phyloP scores from a whole-genome alignment of 2,888 invertebrate species.

The Callinectes sapidus region DNA sequence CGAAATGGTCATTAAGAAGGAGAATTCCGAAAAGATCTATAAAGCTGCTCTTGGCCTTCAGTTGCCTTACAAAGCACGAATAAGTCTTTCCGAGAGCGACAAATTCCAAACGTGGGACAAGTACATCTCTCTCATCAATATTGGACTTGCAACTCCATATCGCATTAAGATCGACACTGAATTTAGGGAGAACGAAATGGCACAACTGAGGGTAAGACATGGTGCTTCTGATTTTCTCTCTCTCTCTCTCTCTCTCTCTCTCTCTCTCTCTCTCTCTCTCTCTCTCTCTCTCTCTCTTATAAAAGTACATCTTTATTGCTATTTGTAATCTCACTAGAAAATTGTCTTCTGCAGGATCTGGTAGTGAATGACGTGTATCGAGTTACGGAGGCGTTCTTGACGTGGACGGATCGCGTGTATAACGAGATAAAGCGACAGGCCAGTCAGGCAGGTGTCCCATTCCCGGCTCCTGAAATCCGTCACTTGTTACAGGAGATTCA shows the following conservation, averaged over 20 bases:
- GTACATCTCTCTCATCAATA: not conserved
- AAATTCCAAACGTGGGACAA: not conserved
- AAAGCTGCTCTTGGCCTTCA: constrained; percentile 33
- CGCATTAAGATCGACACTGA: not conserved
- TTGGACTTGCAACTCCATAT: not conserved
- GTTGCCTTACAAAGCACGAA: not conserved
- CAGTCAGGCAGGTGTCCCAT: not conserved
- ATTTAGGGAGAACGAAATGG: not conserved
- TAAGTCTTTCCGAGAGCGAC: constrained; percentile 6
- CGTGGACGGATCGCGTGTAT: not conserved
- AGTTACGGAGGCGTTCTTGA: not conserved
- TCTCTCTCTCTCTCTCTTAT: constrained; percentile 13
- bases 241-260: constrained; percentile 37
- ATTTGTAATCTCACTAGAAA: not conserved
- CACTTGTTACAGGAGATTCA: not conserved
- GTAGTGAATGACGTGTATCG: not conserved
- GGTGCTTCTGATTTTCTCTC: not conserved
- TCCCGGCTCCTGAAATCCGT: not conserved
- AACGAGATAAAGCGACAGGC: not conserved
- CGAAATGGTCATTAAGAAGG: constrained; percentile 7
- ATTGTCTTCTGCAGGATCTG: not conserved
- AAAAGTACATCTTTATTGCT: not conserved
- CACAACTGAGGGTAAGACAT: not conserved
- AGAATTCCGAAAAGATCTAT: not conserved
- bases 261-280: constrained; percentile 35